Evolutionary conservation across 2,888 invertebrate genomes (phyloP).

Genomic region (Netelia fuscicornis): DNA sequence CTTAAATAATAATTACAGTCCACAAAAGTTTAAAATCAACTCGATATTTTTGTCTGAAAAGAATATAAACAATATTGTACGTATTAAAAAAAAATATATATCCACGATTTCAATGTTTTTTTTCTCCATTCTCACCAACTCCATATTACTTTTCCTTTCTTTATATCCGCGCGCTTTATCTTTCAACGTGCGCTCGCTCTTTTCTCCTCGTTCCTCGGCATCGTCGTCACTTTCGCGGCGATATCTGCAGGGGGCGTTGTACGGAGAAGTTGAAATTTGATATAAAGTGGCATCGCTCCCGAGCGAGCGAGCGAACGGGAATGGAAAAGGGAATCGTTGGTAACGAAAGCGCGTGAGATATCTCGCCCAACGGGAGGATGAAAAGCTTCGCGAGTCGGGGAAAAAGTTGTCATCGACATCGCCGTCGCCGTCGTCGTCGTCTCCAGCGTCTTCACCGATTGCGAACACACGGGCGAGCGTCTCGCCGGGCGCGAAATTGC

Average conservation of each 20-base stretch:
- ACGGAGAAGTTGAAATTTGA: slow-evolving; percentile 62
- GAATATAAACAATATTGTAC: neutral
- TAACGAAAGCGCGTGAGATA: slow-evolving; percentile 27
- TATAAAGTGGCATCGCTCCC: slow-evolving; percentile 49
- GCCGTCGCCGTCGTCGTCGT: slow-evolving; percentile 32
- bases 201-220: slow-evolving; percentile 12
- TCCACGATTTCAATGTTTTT: neutral
- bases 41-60: neutral
- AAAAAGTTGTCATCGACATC: slow-evolving; percentile 30
- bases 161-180: slow-evolving; percentile 28
- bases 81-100: neutral
- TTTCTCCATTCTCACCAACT: neutral
- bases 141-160: neutral
- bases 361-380: neutral
- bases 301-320: slow-evolving; percentile 11
- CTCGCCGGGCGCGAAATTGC: slow-evolving; percentile 63
- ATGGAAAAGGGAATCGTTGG: slow-evolving; percentile 16
- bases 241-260: slow-evolving; percentile 27
- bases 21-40: neutral
- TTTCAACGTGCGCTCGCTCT: neutral
- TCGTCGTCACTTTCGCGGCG: slow-evolving; percentile 41
- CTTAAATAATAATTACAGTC: too few species aligned
- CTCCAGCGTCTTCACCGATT: slow-evolving; percentile 51
- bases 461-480: slow-evolving; percentile 49
- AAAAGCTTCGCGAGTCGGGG: slow-evolving; percentile 51